Evolutionary conservation across 2,888 invertebrate genomes (phyloP), one percentile per base, ranked within the genome.

Genomic region (Rhimphoctona megacephalus): DNA sequence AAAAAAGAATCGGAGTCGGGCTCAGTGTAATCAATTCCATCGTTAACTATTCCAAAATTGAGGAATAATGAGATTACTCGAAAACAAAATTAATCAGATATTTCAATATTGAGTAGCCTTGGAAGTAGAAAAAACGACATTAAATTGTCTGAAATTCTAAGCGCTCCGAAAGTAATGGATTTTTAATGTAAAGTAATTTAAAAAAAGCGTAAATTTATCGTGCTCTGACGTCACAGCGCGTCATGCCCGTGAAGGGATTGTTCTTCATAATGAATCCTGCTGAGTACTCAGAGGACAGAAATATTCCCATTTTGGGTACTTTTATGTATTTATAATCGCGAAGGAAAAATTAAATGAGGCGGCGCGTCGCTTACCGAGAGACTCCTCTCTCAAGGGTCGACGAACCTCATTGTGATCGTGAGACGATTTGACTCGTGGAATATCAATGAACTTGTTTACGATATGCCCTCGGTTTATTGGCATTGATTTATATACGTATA

Each of bases 371-470:
- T 54, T 66, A 30, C 74, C 17, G 8, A 25, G 19, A 61, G 11
- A n/a, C 52, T 52, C n/a, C 17, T 22, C 39, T n/a, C 61, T 1
- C 39, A 6, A 11, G 19, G 77, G 69, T 79, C 83, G 54, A 57
- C 79, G 83, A 83, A 83, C 83, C 83, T 74, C 67, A 66, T 73
- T 73, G 43, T 80, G 57, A 74, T 80, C 84, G 57, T 67, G 79
- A 78, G 78, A 72, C 72, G 74, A 84, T 74, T 74, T 67, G 43
- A 61, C 46, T 64, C 66, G 49, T 22, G 19, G 79, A 80, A 80
- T 84, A 74, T 84, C 84, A 84, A 79, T 79, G 69, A 80, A 61
- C 69, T 80, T 84, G 79, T 84, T 80, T 80, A 80, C 84, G 69
- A 84, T 66, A 61, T 43, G 49, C 67, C 46, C 43, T 64, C 70